Conservation (phyloP, 2,797 vertebrate genomes). For the Clarias platycephalus region DNA sequence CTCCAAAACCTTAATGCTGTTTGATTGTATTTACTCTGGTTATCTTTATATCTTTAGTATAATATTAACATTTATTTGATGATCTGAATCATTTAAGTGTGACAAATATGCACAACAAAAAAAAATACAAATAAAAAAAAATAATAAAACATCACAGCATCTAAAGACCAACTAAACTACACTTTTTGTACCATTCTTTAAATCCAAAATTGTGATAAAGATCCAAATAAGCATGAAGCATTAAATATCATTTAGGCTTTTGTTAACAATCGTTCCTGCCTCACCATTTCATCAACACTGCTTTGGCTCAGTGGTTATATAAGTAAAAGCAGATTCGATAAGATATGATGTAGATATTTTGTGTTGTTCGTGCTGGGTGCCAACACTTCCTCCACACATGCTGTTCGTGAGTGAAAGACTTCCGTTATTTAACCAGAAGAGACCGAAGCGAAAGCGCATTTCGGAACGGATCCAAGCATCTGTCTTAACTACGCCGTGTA, state of each 20-base stretch:
- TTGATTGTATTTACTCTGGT: too few species aligned
- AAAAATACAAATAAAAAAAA: too few species aligned
- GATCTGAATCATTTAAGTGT: too few species aligned
- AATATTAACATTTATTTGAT: too few species aligned
- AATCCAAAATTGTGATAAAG: not conserved
- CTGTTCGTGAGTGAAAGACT: not conserved
- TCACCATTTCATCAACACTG: not conserved
- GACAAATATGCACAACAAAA: too few species aligned
- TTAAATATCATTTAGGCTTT: not conserved
- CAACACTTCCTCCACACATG: conserved; percentile 15
- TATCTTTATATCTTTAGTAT: too few species aligned
- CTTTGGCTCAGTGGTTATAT: not conserved
- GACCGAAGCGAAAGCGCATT: not conserved
- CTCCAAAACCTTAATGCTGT: too few species aligned
- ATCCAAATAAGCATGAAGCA: not conserved
- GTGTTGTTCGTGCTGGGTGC: not conserved
- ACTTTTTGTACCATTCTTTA: not conserved
- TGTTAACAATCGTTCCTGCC: not conserved
- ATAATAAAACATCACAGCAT: not conserved
- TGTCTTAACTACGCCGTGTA: not conserved
- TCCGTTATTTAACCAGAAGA: not conserved
- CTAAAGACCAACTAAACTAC: not conserved
- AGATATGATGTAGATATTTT: not conserved
- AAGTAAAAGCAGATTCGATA: not conserved
- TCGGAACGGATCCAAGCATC: not conserved